These are phyloP conservation scores for Harpagifer antarcticus DNA, from an alignment of 2,797 vertebrate genomes.

Conservation along the genomic window DNA sequence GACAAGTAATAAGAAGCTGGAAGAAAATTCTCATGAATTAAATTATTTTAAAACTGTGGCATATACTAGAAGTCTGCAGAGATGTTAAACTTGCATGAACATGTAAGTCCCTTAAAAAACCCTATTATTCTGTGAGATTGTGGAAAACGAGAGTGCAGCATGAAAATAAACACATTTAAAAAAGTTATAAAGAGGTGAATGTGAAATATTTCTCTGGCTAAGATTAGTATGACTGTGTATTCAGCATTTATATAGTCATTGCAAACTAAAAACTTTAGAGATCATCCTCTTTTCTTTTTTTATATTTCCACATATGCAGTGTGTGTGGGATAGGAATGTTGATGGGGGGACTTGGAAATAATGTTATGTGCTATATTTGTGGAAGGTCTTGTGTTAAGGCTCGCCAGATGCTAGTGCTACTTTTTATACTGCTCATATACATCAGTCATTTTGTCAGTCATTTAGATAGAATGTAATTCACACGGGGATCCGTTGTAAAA, in stretches of 20 bases:
- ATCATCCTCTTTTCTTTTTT: background rate
- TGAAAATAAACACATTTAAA: background rate
- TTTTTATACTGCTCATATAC: constrained; percentile 27
- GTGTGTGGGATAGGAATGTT: constrained; percentile 8
- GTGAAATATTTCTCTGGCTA: constrained; percentile 10
- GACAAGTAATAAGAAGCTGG: constrained; percentile 15
- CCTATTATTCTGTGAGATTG: background rate
- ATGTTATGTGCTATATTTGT: constrained; percentile 10
- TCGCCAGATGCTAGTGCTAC: constrained; percentile 12
- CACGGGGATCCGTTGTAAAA: constrained; percentile 31
- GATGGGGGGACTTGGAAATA: constrained; percentile 1
- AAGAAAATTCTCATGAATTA: constrained; percentile 22
- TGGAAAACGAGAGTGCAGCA: background rate
- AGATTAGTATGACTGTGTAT: background rate
- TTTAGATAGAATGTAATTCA: constrained; percentile 48
- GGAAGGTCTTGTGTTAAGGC: constrained; percentile 39
- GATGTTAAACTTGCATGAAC: constrained; percentile 2
- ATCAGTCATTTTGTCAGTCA: constrained; percentile 45
- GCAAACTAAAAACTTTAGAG: background rate
- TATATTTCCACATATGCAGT: background rate
- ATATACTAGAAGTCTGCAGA: background rate
- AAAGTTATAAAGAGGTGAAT: background rate
- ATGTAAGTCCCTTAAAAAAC: background rate
- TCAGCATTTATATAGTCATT: constrained; percentile 1
- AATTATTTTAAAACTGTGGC: background rate